Percentiles rank a stretch among this genome's conserved stretches.
Evolutionary conservation across 1,140 invertebrate genomes (phyloP).

Genomic region (Drosophila malerkotliana): DNA sequence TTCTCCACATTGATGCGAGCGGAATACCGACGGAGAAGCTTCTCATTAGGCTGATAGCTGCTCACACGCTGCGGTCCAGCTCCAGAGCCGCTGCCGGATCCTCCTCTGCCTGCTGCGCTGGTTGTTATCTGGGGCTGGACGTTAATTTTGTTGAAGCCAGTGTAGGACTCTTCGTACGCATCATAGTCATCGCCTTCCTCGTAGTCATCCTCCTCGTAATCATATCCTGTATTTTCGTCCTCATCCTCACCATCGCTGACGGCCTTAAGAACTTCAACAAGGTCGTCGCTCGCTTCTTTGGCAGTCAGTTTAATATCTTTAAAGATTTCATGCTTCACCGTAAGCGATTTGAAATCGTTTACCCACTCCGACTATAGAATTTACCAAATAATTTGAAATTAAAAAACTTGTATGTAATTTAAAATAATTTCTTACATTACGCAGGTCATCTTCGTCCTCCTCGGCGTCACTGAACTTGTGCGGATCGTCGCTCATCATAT

Average conservation of each 20-base stretch:
- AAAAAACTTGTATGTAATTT: too few species aligned
- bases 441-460: conserved; percentile 61
- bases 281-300: conserved; percentile 47
- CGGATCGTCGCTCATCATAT: conserved; percentile 47
- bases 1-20: conserved; percentile 94
- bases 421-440: conserved; percentile 31
- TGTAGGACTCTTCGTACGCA: conserved; percentile 77
- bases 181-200: conserved; percentile 72
- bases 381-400: neutral
- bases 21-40: conserved; percentile 90
- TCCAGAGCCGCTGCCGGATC: conserved; percentile 7
- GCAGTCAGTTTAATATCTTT: conserved; percentile 53
- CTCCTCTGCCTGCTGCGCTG: conserved; percentile 9
- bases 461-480: conserved; percentile 80
- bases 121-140: conserved; percentile 62
- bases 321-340: conserved; percentile 61
- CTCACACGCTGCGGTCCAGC: conserved; percentile 85
- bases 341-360: conserved; percentile 68
- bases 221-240: conserved; percentile 50
- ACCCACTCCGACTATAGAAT: conserved; percentile 57
- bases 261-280: conserved; percentile 33
- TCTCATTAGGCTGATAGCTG: conserved; percentile 92
- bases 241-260: conserved; percentile 34
- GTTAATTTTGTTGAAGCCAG: conserved; percentile 74
- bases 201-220: conserved; percentile 61